Conservation (phyloP, 1,140 invertebrate genomes). For the Drosophila hydei region DNA sequence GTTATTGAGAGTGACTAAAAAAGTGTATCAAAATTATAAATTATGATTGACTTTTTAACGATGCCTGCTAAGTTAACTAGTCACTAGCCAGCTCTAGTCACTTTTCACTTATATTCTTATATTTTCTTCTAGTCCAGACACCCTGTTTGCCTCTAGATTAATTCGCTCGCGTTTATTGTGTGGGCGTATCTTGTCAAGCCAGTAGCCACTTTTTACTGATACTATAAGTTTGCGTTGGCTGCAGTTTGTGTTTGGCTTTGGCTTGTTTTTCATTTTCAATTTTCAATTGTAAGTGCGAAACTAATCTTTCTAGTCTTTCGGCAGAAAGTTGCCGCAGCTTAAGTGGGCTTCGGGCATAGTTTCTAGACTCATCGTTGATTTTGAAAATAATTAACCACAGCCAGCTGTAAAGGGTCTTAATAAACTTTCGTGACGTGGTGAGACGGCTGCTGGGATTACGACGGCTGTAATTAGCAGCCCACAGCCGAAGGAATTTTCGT, state of each 20-base stretch:
- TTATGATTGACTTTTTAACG: no score
- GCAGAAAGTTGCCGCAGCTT: no score
- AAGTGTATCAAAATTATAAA: no score
- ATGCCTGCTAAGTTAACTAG: no score
- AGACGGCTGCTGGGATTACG: conserved; percentile 57
- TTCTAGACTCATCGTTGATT: conserved; percentile 45
- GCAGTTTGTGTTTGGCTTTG: background rate
- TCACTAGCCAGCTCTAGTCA: no score
- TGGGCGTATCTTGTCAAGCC: conserved; percentile 3
- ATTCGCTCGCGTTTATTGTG: background rate
- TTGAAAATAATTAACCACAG: conserved; percentile 15
- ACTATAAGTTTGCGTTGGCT: conserved; percentile 25
- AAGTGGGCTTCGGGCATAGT: conserved; percentile 24
- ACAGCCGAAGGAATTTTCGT: conserved; percentile 1
- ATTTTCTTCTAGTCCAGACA: background rate
- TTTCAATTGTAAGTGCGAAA: background rate
- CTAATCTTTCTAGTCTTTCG: background rate
- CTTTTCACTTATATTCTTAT: background rate
- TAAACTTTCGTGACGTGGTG: conserved; percentile 63
- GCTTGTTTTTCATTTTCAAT: conserved; percentile 1
- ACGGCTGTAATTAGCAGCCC: conserved; percentile 61
- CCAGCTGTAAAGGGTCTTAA: conserved; percentile 43
- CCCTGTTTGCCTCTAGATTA: background rate
- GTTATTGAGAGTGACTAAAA: no score
- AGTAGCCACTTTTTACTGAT: background rate